Evolutionary conservation across 2,797 vertebrate species (phyloP).

Genomic region (Vespertilio murinus): DNA sequence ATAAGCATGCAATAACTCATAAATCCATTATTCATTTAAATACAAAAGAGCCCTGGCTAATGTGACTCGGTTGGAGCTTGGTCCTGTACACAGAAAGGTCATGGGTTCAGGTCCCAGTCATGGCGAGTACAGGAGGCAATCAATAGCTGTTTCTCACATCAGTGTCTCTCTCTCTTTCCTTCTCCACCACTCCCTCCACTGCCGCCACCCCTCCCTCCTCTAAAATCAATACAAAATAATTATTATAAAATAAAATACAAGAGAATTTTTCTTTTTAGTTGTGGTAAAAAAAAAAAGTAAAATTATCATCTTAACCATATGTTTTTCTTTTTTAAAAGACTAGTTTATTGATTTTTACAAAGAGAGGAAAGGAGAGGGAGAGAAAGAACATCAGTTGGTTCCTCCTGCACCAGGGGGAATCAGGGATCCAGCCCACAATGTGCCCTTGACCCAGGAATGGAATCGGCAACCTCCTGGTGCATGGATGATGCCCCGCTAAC

Average conservation of each 20-base stretch:
- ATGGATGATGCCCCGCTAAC: not conserved
- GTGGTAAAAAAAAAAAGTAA: not conserved
- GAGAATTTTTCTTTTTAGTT: not conserved
- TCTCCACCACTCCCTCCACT: not conserved
- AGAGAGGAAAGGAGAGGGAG: not conserved
- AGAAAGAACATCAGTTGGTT: not conserved
- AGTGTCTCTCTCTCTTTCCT: not conserved
- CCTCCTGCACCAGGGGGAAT: not conserved
- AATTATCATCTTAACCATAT: not conserved
- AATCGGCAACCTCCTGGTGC: not conserved
- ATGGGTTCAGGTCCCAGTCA: not conserved
- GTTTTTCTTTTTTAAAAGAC: not conserved
- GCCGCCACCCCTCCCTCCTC: not conserved
- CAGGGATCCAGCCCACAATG: not conserved
- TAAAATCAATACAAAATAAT: not conserved
- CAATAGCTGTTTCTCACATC: no score
- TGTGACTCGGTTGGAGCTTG: not conserved
- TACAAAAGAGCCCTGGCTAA: not conserved
- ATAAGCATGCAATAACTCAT: not conserved
- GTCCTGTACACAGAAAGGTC: not conserved
- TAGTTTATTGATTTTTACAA: not conserved
- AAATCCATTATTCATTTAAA: conserved; percentile 27
- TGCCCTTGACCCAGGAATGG: not conserved
- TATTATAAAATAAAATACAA: not conserved
- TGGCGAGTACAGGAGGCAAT: not conserved